These are phyloP conservation scores for Phenganax stokvisi DNA, from an alignment of 92 coral and sea anemone species.

Conservation along the genomic window DNA sequence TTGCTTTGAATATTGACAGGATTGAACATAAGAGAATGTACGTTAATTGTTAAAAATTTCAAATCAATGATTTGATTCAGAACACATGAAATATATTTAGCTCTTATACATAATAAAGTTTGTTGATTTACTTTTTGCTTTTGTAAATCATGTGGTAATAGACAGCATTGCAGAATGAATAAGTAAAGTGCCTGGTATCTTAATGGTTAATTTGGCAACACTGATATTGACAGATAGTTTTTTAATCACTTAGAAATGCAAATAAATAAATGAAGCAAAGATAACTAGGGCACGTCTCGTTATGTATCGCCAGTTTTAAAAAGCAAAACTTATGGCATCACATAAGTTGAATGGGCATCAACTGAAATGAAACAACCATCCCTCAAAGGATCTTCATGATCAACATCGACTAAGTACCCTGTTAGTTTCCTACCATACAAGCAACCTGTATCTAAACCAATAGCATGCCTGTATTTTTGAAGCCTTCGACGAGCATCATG, in stretches of 20 bases:
- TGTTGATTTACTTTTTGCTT: not conserved
- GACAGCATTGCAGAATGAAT: too few relatives aligned
- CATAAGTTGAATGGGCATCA: slow-evolving; percentile 9
- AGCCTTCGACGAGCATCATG: slow-evolving; percentile 72
- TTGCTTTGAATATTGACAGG: too few relatives aligned
- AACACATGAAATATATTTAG: not conserved
- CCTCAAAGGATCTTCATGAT: slow-evolving; percentile 10
- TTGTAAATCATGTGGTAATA: not conserved
- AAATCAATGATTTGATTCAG: not conserved
- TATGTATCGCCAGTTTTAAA: not conserved
- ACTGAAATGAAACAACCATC: slow-evolving; percentile 28
- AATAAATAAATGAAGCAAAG: too few relatives aligned
- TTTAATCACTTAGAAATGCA: too few relatives aligned
- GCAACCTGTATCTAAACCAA: slow-evolving; percentile 67
- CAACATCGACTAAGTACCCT: slow-evolving; percentile 56
- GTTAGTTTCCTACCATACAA: slow-evolving; percentile 66
- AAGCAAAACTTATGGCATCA: not conserved
- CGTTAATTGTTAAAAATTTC: too few relatives aligned
- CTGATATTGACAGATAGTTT: too few relatives aligned
- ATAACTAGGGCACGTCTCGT: too few relatives aligned
- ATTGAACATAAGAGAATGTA: too few relatives aligned
- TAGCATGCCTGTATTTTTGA: slow-evolving; percentile 52
- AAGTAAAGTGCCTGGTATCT: too few relatives aligned
- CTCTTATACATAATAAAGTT: not conserved
- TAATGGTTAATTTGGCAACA: too few relatives aligned